Percentiles rank a stretch among this genome's conserved stretches.
Conservation (phyloP, 2,113 vertebrate genomes). For the Brachypodius melanocephalos region DNA sequence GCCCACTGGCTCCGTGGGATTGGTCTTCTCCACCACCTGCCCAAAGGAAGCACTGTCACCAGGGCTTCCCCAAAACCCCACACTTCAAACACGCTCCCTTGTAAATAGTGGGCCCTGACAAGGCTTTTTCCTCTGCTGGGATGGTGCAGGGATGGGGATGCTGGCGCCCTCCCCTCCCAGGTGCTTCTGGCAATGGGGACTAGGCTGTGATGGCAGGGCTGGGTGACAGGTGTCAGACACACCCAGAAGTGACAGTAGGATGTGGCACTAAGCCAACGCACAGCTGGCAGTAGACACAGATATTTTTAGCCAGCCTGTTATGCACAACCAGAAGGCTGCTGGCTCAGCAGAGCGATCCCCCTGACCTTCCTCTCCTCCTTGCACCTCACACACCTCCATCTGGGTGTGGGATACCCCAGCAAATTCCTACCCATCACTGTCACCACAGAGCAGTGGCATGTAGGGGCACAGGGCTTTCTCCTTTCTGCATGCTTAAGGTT, state of each 20-base stretch:
- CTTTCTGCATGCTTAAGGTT: background rate
- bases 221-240: background rate
- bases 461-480: background rate
- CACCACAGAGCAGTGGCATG: fast-evolving
- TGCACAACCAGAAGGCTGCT: background rate
- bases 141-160: background rate
- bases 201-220: background rate
- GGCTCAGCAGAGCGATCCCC: background rate
- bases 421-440: background rate
- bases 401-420: background rate
- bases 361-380: background rate
- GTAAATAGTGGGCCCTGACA: fast-evolving
- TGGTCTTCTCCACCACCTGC: conserved; percentile 97
- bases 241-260: background rate
- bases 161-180: background rate
- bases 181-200: background rate
- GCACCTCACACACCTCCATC: background rate
- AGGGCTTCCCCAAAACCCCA: background rate
- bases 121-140: background rate
- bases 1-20: conserved; percentile 92
- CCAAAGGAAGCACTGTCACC: background rate
- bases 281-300: fast-evolving
- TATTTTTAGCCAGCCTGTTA: background rate
- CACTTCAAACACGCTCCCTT: fast-evolving
- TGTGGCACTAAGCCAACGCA: fast-evolving